Conservation (phyloP, 2,888 invertebrate species). For the Alviniconcha strummeri region DNA sequence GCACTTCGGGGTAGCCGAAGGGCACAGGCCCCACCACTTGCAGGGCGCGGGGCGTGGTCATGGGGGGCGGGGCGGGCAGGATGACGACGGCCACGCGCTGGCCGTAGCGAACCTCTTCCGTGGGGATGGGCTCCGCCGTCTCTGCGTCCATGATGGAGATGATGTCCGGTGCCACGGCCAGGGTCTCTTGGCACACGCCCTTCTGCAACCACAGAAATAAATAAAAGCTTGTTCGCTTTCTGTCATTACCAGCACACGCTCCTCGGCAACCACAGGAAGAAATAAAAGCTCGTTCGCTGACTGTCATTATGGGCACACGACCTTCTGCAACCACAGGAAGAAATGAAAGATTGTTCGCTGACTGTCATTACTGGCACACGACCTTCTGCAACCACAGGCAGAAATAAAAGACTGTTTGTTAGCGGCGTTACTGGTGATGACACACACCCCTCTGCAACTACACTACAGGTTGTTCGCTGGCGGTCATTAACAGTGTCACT, state of each 20-base stretch:
- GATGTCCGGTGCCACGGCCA: slow-evolving; percentile 65
- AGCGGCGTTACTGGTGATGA: too few relatives aligned
- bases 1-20: slow-evolving; percentile 52
- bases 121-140: slow-evolving; percentile 63
- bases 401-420: too few relatives aligned
- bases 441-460: too few relatives aligned
- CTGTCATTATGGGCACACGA: too few relatives aligned
- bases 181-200: slow-evolving; percentile 29
- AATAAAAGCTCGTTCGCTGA: too few relatives aligned
- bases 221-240: too few relatives aligned
- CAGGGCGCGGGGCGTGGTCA: slow-evolving; percentile 54
- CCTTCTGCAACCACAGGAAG: too few relatives aligned
- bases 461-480: too few relatives aligned
- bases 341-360: too few relatives aligned
- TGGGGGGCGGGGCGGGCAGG: slow-evolving; percentile 51
- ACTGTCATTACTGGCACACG: too few relatives aligned
- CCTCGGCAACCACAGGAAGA: background rate
- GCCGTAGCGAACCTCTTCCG: slow-evolving; percentile 66
- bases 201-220: background rate
- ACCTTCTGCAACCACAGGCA: too few relatives aligned
- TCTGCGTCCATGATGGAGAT: slow-evolving; percentile 64
- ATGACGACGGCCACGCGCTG: slow-evolving; percentile 62
- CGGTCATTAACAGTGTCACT: too few relatives aligned
- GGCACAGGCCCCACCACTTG: slow-evolving; percentile 62
- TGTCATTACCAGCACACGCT: background rate